Percentiles rank a stretch among this genome's conserved stretches.
Evolutionary conservation across 1,140 invertebrate genomes (phyloP).

Genomic region (Tetragonula clypearis): DNA sequence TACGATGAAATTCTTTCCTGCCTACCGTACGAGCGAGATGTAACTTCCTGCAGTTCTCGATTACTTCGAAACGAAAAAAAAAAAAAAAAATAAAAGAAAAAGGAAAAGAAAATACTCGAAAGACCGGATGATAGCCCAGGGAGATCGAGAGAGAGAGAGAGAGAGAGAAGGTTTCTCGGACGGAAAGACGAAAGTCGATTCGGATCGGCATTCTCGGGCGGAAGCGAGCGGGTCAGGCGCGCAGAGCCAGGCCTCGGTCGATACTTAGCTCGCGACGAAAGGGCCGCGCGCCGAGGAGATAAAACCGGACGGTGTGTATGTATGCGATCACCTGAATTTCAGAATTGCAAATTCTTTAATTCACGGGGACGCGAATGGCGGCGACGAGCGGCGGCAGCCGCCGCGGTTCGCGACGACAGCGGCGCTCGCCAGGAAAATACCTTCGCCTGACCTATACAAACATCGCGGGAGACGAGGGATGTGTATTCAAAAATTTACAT

Average conservation of each 20-base stretch:
- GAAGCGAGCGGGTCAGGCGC: background rate
- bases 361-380: slow-evolving; percentile 71
- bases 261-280: slow-evolving; percentile 54
- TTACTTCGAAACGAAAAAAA: too few species aligned
- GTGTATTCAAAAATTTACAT: slow-evolving; percentile 83
- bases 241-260: slow-evolving; percentile 46
- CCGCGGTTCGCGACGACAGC: slow-evolving; percentile 41
- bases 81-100: too few species aligned
- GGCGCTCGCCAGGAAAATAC: slow-evolving; percentile 76
- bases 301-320: slow-evolving; percentile 63
- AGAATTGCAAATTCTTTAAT: slow-evolving; percentile 83
- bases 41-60: background rate
- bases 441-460: slow-evolving; percentile 82
- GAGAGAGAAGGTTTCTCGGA: background rate
- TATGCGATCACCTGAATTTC: slow-evolving; percentile 77
- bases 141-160: background rate
- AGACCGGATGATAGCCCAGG: too few species aligned
- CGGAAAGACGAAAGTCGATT: too few species aligned
- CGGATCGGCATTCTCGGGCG: background rate
- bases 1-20: background rate
- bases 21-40: background rate
- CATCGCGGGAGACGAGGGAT: slow-evolving; percentile 78
- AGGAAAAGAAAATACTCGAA: too few species aligned
- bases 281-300: slow-evolving; percentile 42
- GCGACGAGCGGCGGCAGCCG: slow-evolving; percentile 22